Evolutionary conservation across 2,797 vertebrate species (phyloP).

Genomic region (Pogoniulus pusillus): DNA sequence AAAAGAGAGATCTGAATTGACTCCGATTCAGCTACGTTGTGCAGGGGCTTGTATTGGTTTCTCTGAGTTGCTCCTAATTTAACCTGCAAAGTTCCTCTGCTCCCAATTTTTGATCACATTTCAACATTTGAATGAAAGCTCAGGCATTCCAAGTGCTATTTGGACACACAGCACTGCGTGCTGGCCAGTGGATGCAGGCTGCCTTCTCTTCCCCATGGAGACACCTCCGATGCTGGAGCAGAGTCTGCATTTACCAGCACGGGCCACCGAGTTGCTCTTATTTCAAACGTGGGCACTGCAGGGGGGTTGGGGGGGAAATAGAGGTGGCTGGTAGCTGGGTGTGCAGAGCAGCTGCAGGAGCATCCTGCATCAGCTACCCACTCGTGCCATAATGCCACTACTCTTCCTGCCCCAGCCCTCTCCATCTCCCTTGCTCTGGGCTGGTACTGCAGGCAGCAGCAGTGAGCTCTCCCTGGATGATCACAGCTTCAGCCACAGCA

Average conservation of each 20-base stretch:
- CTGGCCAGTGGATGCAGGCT: neutral
- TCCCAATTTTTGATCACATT: neutral
- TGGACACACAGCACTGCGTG: neutral
- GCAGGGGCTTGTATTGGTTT: neutral
- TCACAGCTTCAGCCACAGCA: neutral
- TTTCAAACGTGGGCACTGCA: slow-evolving; percentile 25
- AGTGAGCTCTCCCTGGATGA: neutral
- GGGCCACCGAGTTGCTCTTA: slow-evolving; percentile 6
- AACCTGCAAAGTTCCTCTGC: neutral
- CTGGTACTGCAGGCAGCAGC: neutral
- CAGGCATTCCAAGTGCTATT: neutral
- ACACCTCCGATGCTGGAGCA: neutral
- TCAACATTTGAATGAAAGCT: neutral
- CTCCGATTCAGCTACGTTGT: neutral
- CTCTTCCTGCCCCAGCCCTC: neutral
- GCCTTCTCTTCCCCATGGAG: neutral
- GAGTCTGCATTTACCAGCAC: neutral
- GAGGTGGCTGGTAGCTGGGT: neutral
- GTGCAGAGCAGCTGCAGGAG: neutral
- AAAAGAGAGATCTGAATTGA: neutral
- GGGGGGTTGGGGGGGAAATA: neutral
- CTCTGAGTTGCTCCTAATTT: neutral
- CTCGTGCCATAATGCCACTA: neutral
- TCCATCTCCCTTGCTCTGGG: neutral
- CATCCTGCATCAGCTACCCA: neutral